A percentile compares a stretch with the other conserved stretches of the same genome.
Conservation (phyloP, 2,888 invertebrate species). For the Busseola fusca region DNA sequence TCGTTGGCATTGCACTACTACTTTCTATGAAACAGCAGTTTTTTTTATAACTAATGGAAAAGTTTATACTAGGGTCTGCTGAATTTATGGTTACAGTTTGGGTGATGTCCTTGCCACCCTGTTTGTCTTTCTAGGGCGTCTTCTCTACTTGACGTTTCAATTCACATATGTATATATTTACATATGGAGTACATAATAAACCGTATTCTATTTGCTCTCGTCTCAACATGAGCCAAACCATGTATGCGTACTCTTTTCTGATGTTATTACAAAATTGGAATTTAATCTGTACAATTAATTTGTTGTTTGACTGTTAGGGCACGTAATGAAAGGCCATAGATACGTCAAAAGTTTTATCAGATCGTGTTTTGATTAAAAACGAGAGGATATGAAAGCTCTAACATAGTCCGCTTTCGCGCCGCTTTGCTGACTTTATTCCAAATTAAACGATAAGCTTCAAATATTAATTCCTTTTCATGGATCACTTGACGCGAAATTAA, state of each 20-base stretch:
- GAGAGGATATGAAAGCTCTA: constrained; percentile 27
- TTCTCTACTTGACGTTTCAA: neutral
- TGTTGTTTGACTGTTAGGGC: neutral
- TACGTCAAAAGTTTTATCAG: constrained; percentile 17
- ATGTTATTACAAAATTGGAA: neutral
- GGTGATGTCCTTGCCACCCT: too few relatives aligned
- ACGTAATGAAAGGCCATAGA: neutral
- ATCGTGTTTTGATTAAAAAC: constrained; percentile 33
- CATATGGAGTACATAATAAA: too few relatives aligned
- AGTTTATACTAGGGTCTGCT: too few relatives aligned
- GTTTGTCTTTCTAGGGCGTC: too few relatives aligned
- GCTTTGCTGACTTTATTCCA: constrained; percentile 29
- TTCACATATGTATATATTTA: neutral
- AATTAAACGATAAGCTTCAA: constrained; percentile 40
- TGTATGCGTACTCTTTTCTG: neutral
- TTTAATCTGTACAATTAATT: neutral
- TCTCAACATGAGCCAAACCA: neutral
- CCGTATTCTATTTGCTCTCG: too few relatives aligned
- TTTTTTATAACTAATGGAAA: too few relatives aligned
- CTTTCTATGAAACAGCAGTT: too few relatives aligned
- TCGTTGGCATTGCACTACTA: too few relatives aligned
- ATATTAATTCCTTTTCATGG: constrained; percentile 35
- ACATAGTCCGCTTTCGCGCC: constrained; percentile 32
- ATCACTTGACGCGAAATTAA: constrained; percentile 45
- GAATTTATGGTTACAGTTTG: too few relatives aligned